Evolutionary conservation across 1,140 invertebrate genomes (phyloP).

Genomic region (Drosophila dunni): DNA sequence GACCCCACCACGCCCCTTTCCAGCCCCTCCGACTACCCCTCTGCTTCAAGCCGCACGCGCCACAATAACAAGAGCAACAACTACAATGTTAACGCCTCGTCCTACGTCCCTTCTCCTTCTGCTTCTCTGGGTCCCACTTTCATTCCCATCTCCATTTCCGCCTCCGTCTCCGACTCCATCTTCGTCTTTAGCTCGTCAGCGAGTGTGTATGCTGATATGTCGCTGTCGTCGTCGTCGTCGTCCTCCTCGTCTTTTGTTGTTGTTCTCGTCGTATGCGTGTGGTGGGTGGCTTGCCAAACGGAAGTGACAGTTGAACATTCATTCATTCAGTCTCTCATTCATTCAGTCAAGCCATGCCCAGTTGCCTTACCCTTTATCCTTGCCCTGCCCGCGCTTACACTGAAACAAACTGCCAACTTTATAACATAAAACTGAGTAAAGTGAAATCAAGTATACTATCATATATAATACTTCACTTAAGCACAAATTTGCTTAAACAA

Average conservation of each 20-base stretch:
- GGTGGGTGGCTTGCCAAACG: conserved; percentile 56
- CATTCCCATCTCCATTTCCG: conserved; percentile 4
- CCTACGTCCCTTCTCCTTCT: conserved; percentile 1
- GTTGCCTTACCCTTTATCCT: conserved; percentile 16
- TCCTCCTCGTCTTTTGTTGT: neutral
- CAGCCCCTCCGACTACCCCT: neutral
- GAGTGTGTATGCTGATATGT: conserved; percentile 55
- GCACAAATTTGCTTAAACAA: no score
- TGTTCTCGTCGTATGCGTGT: conserved; percentile 34
- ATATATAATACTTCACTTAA: no score
- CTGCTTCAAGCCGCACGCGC: conserved; percentile 3
- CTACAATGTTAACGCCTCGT: conserved; percentile 65
- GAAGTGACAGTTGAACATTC: conserved; percentile 82
- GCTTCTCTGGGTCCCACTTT: neutral
- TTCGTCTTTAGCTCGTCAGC: conserved; percentile 32
- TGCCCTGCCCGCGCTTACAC: neutral
- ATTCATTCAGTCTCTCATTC: conserved; percentile 71
- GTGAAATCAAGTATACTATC: no score
- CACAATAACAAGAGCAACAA: conserved; percentile 47
- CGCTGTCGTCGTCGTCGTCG: conserved; percentile 1
- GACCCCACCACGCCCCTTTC: neutral
- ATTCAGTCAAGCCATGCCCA: conserved; percentile 41
- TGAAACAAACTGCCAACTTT: no score
- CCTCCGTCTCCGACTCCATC: neutral
- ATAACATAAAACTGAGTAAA: no score